Evolutionary conservation across 1,140 invertebrate species (phyloP), one percentile per base, ranked within the genome.

Genomic region (Melitaea cinxia): DNA sequence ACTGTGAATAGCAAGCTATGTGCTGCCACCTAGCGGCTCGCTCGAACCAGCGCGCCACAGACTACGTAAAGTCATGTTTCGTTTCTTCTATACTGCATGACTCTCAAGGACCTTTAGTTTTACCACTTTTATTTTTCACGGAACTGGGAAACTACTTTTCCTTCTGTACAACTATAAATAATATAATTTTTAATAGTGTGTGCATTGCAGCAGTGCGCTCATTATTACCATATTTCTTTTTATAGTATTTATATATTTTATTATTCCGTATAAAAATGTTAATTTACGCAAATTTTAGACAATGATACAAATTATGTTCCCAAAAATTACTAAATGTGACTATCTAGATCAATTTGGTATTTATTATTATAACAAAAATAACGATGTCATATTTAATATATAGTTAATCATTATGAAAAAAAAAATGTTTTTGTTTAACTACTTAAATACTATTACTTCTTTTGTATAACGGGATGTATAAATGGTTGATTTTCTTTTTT

Each of bases 11-110:
- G 82, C 80, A 78, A 78, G 80, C 82, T 88, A 81, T 87, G 82
- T 91, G 84, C 84, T 88, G 88, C 88, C 88, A 88, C 87, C 88
- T 89, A 89, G 88, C 82, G 85, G 75, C 66, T 68, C 61, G 77
- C 73, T 78, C 73, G 65, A 73, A 74, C 72, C 70, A 69, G 65
- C 37, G 37, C 59, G 71, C 77, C 85, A 82, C 83, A 82, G 84
- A 85, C 70, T 85, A 83, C 61, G 64, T 61, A 68, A 58, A 65
- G 66, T 52, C 54, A 55, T 75, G 78, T 78, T 87, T 80, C 75
- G 72, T 80, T 78, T 77, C 78, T 83, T 77, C 77, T 83, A 77
- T 77, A 59, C 59, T 49, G 53, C 56, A 71, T 75, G 62, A 72
- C 53, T 53, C 64, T 82, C 73, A 75, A 77, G 74, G 77, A 76